Conservation (phyloP, 2,888 invertebrate genomes). For the Hirtodrosophila histrioides region DNA sequence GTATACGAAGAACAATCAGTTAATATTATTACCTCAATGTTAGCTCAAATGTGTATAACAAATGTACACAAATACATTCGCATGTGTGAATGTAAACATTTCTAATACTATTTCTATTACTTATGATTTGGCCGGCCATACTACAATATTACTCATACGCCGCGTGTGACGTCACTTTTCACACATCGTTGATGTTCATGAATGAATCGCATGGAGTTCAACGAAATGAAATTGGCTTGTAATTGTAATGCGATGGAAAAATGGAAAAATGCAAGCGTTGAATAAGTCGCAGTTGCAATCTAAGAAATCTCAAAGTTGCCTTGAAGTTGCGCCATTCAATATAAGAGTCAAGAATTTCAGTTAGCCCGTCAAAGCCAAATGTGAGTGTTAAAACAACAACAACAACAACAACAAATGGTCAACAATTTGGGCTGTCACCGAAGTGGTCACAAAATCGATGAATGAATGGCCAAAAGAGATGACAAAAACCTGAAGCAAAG, state of each 20-base stretch:
- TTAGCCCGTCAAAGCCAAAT: conserved; percentile 14
- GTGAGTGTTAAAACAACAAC: not conserved
- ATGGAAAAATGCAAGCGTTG: conserved; percentile 14
- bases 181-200: conserved; percentile 34
- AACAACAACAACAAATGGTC: conserved; percentile 31
- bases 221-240: conserved; percentile 30
- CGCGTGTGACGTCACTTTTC: conserved; percentile 51
- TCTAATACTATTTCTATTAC: not conserved
- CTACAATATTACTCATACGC: conserved; percentile 47
- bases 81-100: not conserved
- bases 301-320: conserved; percentile 33
- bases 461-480: conserved; percentile 58
- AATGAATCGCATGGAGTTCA: conserved; percentile 31
- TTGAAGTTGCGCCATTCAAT: conserved; percentile 14
- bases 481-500: conserved; percentile 24
- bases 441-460: conserved; percentile 50
- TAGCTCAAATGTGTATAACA: too few species aligned
- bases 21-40: too few species aligned
- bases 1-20: too few species aligned
- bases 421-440: conserved; percentile 45
- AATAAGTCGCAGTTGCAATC: conserved; percentile 12
- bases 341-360: conserved; percentile 30
- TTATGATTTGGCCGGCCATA: conserved; percentile 25
- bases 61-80: not conserved
- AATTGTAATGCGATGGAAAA: conserved; percentile 16